Conservation (phyloP, 2,888 invertebrate species). For the Amblyjoppa fuscipennis region DNA sequence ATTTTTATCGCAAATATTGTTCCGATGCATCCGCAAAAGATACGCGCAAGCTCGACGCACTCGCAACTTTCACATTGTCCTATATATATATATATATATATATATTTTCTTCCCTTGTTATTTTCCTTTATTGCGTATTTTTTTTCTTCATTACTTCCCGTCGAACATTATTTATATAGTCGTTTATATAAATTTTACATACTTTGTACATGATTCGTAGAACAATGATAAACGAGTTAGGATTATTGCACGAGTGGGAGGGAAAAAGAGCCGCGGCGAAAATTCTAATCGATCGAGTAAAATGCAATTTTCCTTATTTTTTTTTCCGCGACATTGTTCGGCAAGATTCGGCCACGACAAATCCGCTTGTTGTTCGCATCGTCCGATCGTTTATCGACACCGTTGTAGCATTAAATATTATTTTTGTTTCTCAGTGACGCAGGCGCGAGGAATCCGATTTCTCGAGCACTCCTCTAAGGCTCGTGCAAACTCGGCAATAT, state of each 20-base stretch:
- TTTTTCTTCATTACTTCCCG: conserved; percentile 33
- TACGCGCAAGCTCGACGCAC: neutral
- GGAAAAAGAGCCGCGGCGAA: conserved; percentile 11
- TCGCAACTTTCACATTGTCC: neutral
- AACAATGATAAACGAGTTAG: conserved; percentile 36
- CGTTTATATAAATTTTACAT: conserved; percentile 62
- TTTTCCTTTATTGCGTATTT: conserved; percentile 4
- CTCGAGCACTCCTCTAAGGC: conserved; percentile 8
- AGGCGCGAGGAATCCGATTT: conserved; percentile 5
- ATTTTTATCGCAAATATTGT: conserved; percentile 7
- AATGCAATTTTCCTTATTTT: conserved; percentile 38
- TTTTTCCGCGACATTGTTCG: neutral
- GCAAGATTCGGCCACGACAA: neutral
- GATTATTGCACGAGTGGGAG: neutral
- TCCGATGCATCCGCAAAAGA: neutral
- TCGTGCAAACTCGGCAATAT: neutral
- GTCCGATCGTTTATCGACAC: neutral
- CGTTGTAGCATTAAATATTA: neutral
- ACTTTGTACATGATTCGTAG: conserved; percentile 67
- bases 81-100: neutral
- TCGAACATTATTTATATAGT: conserved; percentile 33
- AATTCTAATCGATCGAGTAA: conserved; percentile 44
- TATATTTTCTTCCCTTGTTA: neutral
- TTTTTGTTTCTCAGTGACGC: conserved; percentile 13
- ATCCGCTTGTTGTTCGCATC: neutral